Percentiles rank a stretch among this genome's conserved stretches.
These are phyloP conservation scores for Odontamblyopus rebecca DNA, from an alignment of 2,797 vertebrate genomes.

Conservation along the genomic window DNA sequence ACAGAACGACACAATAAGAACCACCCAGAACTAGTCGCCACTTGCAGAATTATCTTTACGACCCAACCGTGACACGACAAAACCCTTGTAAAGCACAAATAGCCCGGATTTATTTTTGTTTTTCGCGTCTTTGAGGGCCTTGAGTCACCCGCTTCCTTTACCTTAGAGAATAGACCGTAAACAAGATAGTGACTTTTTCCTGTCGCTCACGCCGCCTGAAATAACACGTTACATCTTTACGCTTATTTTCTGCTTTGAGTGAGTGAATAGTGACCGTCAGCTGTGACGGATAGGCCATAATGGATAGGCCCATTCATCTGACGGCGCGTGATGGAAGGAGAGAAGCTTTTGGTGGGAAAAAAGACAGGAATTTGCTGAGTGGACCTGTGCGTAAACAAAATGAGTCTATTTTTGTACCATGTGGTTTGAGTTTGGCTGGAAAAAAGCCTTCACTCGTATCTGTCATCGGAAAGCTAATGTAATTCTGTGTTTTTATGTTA, in stretches of 20 bases:
- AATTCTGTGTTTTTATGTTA: not conserved
- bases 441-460: not conserved
- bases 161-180: constrained; percentile 25
- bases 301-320: constrained; percentile 39
- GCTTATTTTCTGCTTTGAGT: constrained; percentile 52
- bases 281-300: constrained; percentile 30
- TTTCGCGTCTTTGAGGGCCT: constrained; percentile 23
- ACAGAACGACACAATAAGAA: too few relatives aligned
- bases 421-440: not conserved
- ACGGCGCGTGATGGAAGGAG: constrained; percentile 5
- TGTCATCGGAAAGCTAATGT: not conserved
- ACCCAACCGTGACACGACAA: not conserved
- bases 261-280: constrained; percentile 53
- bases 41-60: not conserved
- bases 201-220: constrained; percentile 37
- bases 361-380: constrained; percentile 43
- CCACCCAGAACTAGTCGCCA: not conserved
- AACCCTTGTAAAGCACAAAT: not conserved
- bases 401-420: not conserved
- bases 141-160: constrained; percentile 21
- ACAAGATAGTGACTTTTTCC: constrained; percentile 13
- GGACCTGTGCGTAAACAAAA: not conserved
- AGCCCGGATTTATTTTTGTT: not conserved
- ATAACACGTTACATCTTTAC: constrained; percentile 43
- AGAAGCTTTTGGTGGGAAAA: constrained; percentile 43